Percentiles rank a stretch among this genome's conserved stretches.
Evolutionary conservation across 2,113 vertebrate species (phyloP).

Genomic region (Pomatostomus ruficeps): DNA sequence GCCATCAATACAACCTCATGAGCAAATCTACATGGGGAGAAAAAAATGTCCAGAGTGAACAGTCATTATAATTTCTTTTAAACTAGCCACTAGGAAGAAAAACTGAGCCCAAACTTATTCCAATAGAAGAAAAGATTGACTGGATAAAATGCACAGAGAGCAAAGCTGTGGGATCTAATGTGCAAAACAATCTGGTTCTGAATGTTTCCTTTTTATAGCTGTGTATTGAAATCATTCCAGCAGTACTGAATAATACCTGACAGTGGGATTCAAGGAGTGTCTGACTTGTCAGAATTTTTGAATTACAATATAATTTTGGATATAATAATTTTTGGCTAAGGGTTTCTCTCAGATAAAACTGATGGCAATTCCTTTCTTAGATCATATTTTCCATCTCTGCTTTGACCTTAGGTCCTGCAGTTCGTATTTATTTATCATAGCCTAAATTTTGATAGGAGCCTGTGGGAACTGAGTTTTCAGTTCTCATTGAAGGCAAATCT

Average conservation of each 20-base stretch:
- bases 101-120: background rate
- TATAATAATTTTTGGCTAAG: background rate
- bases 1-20: background rate
- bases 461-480: background rate
- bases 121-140: background rate
- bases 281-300: background rate
- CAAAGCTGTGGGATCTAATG: background rate
- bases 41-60: background rate
- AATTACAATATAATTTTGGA: background rate
- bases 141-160: background rate
- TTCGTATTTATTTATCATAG: background rate
- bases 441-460: background rate
- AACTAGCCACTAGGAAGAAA: background rate
- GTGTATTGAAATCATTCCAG: background rate
- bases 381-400: background rate
- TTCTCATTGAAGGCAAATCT: background rate
- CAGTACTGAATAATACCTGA: background rate
- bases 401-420: background rate
- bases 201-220: background rate
- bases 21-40: background rate
- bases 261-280: background rate
- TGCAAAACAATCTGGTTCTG: background rate
- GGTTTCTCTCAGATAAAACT: background rate
- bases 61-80: background rate
- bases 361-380: background rate